Evolutionary conservation across 2,113 vertebrate species (phyloP).

Genomic region (Agelaius phoeniceus): DNA sequence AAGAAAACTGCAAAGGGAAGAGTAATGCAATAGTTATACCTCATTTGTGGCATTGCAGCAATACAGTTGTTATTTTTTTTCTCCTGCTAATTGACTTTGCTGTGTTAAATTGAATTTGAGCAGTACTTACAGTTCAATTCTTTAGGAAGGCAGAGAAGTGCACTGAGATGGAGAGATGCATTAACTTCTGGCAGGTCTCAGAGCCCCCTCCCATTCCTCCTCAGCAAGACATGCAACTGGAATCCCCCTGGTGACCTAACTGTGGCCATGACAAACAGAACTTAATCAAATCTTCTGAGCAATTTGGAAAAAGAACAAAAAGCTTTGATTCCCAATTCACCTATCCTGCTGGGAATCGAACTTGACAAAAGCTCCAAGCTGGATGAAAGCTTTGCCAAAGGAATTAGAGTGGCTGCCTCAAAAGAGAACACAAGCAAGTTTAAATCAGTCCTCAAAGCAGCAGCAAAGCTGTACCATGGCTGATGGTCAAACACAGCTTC

Average conservation of each 20-base stretch:
- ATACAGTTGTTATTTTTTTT: not conserved
- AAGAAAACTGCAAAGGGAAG: not conserved
- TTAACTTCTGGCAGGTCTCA: not conserved
- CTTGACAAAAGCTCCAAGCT: not conserved
- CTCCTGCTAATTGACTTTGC: not conserved
- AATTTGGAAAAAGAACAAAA: not conserved
- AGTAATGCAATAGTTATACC: not conserved
- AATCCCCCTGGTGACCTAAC: not conserved
- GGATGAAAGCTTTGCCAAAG: not conserved
- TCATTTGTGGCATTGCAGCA: not conserved
- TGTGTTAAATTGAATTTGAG: not conserved
- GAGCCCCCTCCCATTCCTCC: not conserved
- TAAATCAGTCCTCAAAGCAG: not conserved
- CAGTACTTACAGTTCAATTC: not conserved
- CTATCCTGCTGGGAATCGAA: not conserved
- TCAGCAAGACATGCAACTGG: not conserved
- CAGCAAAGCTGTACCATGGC: not conserved
- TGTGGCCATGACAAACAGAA: not conserved
- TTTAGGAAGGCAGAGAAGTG: not conserved
- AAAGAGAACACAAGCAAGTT: not conserved
- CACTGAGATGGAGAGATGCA: not conserved
- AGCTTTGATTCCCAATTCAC: not conserved
- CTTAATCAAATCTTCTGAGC: not conserved
- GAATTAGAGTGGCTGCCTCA: not conserved
- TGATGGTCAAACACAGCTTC: not conserved